phyloP scores from a whole-genome alignment of 1,140 invertebrate species.

The Meloidogyne exigua region DNA sequence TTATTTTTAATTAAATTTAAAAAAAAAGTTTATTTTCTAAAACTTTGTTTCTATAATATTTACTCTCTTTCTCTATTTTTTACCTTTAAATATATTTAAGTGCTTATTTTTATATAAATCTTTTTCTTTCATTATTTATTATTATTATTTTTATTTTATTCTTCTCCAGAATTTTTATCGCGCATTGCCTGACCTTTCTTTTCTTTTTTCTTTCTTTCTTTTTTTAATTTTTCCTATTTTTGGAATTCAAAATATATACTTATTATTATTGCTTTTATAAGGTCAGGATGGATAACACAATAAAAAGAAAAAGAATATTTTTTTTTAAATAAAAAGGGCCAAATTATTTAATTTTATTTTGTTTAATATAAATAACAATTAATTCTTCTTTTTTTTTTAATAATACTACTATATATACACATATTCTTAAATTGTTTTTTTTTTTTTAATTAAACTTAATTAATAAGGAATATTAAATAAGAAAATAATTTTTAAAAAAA shows the following conservation, averaged over 20 bases:
- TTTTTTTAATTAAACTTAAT: too few relatives aligned
- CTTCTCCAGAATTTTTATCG: constrained; percentile 2
- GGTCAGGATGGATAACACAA: neutral
- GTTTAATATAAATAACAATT: too few relatives aligned
- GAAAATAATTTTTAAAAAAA: neutral
- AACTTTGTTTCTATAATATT: too few relatives aligned
- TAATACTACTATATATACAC: too few relatives aligned
- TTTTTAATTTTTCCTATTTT: neutral
- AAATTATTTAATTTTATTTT: neutral
- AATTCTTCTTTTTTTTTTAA: too few relatives aligned
- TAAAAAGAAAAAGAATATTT: neutral
- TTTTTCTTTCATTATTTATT: too few relatives aligned
- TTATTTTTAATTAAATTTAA: too few relatives aligned
- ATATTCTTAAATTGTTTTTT: too few relatives aligned
- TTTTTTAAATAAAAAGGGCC: neutral
- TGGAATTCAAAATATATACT: neutral
- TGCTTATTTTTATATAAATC: neutral
- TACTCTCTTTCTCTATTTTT: too few relatives aligned
- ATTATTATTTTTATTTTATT: too few relatives aligned
- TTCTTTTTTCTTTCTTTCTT: neutral
- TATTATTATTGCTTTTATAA: neutral
- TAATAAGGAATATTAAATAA: too few relatives aligned
- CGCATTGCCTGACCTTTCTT: neutral
- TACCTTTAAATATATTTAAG: neutral
- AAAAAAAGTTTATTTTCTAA: too few relatives aligned